Percentiles rank a stretch among this genome's conserved stretches.
Conservation (phyloP, 2,797 vertebrate genomes). For the Ambastaia sidthimunki region DNA sequence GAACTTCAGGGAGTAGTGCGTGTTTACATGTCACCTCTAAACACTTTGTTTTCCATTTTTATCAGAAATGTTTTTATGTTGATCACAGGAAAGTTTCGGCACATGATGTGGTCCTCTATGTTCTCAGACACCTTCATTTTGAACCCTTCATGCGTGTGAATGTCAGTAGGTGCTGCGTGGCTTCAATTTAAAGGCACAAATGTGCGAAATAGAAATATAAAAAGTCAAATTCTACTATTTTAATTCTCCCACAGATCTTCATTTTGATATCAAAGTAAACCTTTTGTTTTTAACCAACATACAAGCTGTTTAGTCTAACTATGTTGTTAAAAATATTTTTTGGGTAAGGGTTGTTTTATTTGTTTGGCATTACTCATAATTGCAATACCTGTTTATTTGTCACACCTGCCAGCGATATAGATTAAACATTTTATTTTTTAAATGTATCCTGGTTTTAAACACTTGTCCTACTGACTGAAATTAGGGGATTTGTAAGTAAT, state of each 20-base stretch:
- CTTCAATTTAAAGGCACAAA: constrained; percentile 8
- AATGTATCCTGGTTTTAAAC: constrained; percentile 63
- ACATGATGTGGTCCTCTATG: constrained; percentile 15
- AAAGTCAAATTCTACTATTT: constrained; percentile 7
- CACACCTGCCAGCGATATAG: constrained; percentile 31
- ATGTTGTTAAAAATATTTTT: constrained; percentile 15
- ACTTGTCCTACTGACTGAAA: constrained; percentile 81
- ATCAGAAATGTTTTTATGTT: constrained; percentile 21
- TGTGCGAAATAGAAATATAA: constrained; percentile 2
- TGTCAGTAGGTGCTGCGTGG: constrained; percentile 37
- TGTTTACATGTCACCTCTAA: constrained; percentile 57
- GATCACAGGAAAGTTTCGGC: constrained; percentile 23
- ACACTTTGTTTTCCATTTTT: constrained; percentile 52
- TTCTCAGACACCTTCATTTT: constrained; percentile 25
- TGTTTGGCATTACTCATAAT: constrained; percentile 28
- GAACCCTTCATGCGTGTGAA: constrained; percentile 32
- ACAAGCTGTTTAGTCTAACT: not conserved
- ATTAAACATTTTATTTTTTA: constrained; percentile 43
- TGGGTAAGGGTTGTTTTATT: constrained; percentile 36
- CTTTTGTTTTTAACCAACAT: constrained; percentile 19
- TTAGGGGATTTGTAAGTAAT: constrained; percentile 61
- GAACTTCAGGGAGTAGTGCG: constrained; percentile 61
- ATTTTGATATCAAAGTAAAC: constrained; percentile 7
- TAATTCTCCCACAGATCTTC: not conserved
- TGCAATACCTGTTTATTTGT: constrained; percentile 31